Evolutionary conservation across 2,888 invertebrate genomes (phyloP).

Genomic region (Drosophila sordidula): DNA sequence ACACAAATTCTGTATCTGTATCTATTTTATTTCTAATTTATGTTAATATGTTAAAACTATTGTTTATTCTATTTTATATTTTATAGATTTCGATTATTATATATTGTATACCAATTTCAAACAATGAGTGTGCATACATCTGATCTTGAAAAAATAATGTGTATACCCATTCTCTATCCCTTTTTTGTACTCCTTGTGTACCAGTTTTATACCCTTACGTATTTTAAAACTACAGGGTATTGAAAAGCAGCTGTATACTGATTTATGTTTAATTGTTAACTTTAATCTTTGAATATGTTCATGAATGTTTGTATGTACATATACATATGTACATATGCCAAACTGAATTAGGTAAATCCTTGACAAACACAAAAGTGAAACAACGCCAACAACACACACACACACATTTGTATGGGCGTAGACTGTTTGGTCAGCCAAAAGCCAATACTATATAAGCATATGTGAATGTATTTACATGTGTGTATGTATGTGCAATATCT

Average conservation of each 20-base stretch:
- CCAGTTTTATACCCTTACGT: background rate
- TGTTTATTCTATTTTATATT: no score
- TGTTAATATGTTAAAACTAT: background rate
- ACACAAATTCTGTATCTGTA: background rate
- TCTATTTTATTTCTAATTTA: background rate
- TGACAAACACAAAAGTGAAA: slow-evolving; percentile 15
- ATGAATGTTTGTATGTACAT: background rate
- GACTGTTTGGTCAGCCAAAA: slow-evolving; percentile 19
- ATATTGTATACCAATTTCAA: background rate
- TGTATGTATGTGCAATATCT: slow-evolving; percentile 10
- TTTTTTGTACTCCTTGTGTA: background rate
- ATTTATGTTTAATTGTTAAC: slow-evolving; percentile 27
- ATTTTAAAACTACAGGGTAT: background rate
- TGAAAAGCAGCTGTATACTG: slow-evolving; percentile 4
- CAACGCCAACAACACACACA: background rate
- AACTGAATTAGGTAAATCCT: slow-evolving; percentile 37
- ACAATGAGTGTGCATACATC: background rate
- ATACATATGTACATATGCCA: background rate
- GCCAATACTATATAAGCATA: slow-evolving; percentile 8
- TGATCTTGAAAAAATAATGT: no score
- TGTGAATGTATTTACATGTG: background rate
- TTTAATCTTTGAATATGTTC: slow-evolving; percentile 9
- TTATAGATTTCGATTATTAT: no score
- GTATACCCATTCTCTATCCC: no score
- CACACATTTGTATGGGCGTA: slow-evolving; percentile 37